Evolutionary conservation across 2,888 invertebrate genomes (phyloP).

Genomic region (Nomada fucata): DNA sequence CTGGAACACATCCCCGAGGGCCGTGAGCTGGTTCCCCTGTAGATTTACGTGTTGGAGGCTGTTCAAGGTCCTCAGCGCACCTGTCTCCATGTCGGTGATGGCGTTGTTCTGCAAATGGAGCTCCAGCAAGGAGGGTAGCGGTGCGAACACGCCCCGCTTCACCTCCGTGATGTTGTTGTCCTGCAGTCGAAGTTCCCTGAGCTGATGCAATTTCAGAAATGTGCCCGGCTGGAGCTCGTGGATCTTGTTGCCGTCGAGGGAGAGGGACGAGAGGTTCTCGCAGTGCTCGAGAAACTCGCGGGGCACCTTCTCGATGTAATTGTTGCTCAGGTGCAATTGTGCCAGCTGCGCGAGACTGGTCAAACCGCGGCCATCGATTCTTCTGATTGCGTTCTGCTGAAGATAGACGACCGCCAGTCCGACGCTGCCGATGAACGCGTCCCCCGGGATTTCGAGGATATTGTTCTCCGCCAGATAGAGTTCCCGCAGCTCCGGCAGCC

Average conservation of each 20-base stretch:
- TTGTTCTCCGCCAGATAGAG: constrained; percentile 95
- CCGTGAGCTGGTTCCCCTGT: constrained; percentile 91
- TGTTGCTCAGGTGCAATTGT: constrained; percentile 94
- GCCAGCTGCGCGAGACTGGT: constrained; percentile 90
- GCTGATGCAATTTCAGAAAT: constrained; percentile 90
- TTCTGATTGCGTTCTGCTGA: constrained; percentile 93
- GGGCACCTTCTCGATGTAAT: constrained; percentile 93
- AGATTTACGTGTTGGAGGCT: constrained; percentile 94
- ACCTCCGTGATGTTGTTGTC: constrained; percentile 92
- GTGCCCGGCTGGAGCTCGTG: constrained; percentile 91
- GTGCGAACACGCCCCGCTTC: constrained; percentile 92
- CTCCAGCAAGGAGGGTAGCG: constrained; percentile 91
- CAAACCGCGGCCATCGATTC: constrained; percentile 91
- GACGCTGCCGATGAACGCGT: constrained; percentile 91
- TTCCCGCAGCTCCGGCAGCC: constrained; percentile 91
- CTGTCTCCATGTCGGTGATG: constrained; percentile 92
- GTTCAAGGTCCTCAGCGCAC: constrained; percentile 90
- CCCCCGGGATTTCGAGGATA: constrained; percentile 92
- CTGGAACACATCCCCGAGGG: constrained; percentile 92
- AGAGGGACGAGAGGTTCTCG: constrained; percentile 91
- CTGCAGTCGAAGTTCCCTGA: constrained; percentile 93
- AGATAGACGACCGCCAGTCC: constrained; percentile 92
- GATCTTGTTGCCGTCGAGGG: constrained; percentile 94
- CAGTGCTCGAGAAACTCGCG: constrained; percentile 90
- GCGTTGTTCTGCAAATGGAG: constrained; percentile 94